Evolutionary conservation across 1,140 invertebrate species (phyloP).

Genomic region (Rhynchophorus ferrugineus): DNA sequence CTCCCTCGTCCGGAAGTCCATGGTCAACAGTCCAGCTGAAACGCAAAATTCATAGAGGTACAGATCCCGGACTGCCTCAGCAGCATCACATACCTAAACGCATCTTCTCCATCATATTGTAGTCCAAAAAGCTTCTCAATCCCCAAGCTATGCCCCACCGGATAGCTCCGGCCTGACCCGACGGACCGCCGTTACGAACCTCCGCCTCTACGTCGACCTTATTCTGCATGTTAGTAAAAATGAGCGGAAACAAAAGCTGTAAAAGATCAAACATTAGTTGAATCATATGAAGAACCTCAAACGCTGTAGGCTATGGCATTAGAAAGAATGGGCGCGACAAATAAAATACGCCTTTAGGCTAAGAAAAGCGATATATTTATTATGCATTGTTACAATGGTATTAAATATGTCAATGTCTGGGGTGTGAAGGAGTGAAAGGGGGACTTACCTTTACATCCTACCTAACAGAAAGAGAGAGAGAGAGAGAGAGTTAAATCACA

Average conservation of each 20-base stretch:
- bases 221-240: conserved; percentile 66
- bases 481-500: too few species aligned
- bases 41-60: conserved; percentile 1
- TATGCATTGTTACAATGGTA: too few species aligned
- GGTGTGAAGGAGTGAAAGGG: conserved; percentile 9
- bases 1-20: conserved; percentile 72
- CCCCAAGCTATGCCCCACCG: conserved; percentile 76
- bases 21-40: conserved; percentile 80
- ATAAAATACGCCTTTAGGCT: too few species aligned
- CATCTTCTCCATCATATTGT: conserved; percentile 73
- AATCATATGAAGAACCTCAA: too few species aligned
- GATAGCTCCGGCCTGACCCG: conserved; percentile 75
- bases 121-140: conserved; percentile 73
- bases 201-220: conserved; percentile 79
- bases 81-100: conserved; percentile 60
- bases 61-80: too few species aligned
- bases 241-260: conserved; percentile 78
- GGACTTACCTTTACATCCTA: conserved; percentile 5
- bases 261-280: conserved; percentile 23
- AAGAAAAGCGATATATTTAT: too few species aligned
- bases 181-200: conserved; percentile 59
- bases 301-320: too few species aligned
- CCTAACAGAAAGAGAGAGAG: too few species aligned
- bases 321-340: too few species aligned
- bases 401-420: not conserved